Conservation (phyloP, 2,888 invertebrate species). For the Caenorhabditis sp. region DNA sequence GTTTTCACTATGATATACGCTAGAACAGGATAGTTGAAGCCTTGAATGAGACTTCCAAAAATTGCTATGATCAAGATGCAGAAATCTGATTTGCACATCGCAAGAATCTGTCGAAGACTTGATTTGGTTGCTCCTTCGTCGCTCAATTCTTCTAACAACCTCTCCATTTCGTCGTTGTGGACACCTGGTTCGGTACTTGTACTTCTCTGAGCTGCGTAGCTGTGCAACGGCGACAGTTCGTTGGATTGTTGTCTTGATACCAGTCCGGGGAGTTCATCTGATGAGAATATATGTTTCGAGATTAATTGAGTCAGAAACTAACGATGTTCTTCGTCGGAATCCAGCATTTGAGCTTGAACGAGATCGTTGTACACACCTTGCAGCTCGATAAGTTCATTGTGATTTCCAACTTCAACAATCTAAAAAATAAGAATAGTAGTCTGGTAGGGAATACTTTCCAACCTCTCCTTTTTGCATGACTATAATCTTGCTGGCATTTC, state of each 20-base stretch:
- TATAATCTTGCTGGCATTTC: slow-evolving; percentile 84
- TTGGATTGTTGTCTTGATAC: slow-evolving; percentile 33
- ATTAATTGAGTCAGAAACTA: neutral
- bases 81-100: slow-evolving; percentile 41
- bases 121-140: slow-evolving; percentile 50
- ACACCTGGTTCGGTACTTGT: slow-evolving; percentile 33
- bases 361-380: slow-evolving; percentile 87
- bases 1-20: slow-evolving; percentile 39
- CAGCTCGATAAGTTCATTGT: slow-evolving; percentile 87
- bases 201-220: slow-evolving; percentile 42
- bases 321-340: slow-evolving; percentile 61
- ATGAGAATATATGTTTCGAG: too few species aligned
- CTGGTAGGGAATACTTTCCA: too few species aligned
- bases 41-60: slow-evolving; percentile 41
- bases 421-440: too few species aligned
- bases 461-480: slow-evolving; percentile 83
- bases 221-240: slow-evolving; percentile 42
- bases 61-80: slow-evolving; percentile 39
- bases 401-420: slow-evolving; percentile 88
- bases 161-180: slow-evolving; percentile 53
- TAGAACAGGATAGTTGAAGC: slow-evolving; percentile 41
- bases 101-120: slow-evolving; percentile 43
- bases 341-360: slow-evolving; percentile 75
- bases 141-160: slow-evolving; percentile 43
- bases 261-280: slow-evolving; percentile 27